Evolutionary conservation across 2,888 invertebrate genomes (phyloP).

Genomic region (Plemyria rubiginata): DNA sequence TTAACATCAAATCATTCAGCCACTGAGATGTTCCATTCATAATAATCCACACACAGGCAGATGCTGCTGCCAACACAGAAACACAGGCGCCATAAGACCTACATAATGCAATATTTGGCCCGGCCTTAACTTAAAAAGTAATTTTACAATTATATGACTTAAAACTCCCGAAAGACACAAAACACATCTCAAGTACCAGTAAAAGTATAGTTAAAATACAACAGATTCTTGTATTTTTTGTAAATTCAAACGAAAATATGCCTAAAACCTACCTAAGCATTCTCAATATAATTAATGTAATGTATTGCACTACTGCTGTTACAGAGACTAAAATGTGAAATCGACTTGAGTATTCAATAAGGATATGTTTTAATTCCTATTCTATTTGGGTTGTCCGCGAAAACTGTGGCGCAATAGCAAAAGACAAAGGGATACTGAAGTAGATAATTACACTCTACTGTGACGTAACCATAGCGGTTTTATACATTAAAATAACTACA

Average conservation of each 20-base stretch:
- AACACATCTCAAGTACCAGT: conserved; percentile 66
- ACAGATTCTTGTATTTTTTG: conserved; percentile 79
- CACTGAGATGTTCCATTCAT: conserved; percentile 79
- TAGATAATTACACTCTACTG: conserved; percentile 55
- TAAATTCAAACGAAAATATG: conserved; percentile 82
- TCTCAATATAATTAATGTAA: conserved; percentile 61
- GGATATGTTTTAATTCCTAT: conserved; percentile 82
- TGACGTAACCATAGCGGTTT: conserved; percentile 61
- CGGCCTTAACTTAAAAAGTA: conserved; percentile 82
- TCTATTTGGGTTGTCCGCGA: conserved; percentile 73
- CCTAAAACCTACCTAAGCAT: conserved; percentile 82
- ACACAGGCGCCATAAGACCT: conserved; percentile 76
- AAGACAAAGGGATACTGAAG: conserved; percentile 52
- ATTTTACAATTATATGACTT: conserved; percentile 83
- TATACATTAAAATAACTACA: conserved; percentile 67
- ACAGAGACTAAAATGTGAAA: conserved; percentile 72
- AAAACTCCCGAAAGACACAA: conserved; percentile 64
- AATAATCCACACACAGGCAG: conserved; percentile 72
- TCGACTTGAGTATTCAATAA: conserved; percentile 81
- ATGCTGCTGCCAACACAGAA: conserved; percentile 67
- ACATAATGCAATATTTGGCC: conserved; percentile 84
- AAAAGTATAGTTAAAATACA: conserved; percentile 83
- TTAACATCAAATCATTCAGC: conserved; percentile 83
- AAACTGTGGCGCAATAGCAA: conserved; percentile 77
- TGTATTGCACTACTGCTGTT: conserved; percentile 83